Evolutionary conservation across 2,888 invertebrate species (phyloP).

Genomic region (Eulithis testata): DNA sequence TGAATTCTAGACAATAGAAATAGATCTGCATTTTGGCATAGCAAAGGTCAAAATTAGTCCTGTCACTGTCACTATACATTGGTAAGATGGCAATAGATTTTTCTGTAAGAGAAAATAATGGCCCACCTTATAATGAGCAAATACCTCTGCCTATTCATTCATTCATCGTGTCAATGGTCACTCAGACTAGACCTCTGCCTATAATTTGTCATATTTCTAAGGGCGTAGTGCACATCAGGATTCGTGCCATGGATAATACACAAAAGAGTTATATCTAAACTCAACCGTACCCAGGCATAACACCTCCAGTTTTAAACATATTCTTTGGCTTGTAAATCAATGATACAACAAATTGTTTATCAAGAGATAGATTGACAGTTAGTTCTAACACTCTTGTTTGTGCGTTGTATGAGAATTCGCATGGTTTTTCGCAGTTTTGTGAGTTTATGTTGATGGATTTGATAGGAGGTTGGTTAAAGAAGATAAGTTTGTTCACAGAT

Average conservation of each 20-base stretch:
- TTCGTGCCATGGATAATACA: conserved; percentile 10
- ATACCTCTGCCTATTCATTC: too few species aligned
- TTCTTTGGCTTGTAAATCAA: conserved; percentile 58
- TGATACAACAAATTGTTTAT: conserved; percentile 65
- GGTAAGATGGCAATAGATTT: too few species aligned
- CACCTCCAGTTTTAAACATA: conserved; percentile 33
- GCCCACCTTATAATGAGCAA: too few species aligned
- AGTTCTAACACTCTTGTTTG: conserved; percentile 58
- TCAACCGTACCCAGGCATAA: conserved; percentile 35
- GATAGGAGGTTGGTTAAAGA: conserved; percentile 59
- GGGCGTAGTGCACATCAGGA: conserved; percentile 11
- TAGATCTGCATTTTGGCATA: too few species aligned
- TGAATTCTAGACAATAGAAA: too few species aligned
- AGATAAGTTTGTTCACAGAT: conserved; percentile 58
- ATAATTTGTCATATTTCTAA: too few species aligned
- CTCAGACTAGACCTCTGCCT: too few species aligned
- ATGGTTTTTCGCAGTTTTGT: conserved; percentile 55
- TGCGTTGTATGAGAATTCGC: conserved; percentile 56
- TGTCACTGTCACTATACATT: too few species aligned
- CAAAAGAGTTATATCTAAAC: not conserved
- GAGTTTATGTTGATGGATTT: conserved; percentile 61
- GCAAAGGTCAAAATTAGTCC: too few species aligned
- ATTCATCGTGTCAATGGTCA: too few species aligned
- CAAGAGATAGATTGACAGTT: conserved; percentile 63
- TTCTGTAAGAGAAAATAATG: too few species aligned